phyloP scores from a whole-genome alignment of 2,113 vertebrate species.

The Actenoides hombroni region DNA sequence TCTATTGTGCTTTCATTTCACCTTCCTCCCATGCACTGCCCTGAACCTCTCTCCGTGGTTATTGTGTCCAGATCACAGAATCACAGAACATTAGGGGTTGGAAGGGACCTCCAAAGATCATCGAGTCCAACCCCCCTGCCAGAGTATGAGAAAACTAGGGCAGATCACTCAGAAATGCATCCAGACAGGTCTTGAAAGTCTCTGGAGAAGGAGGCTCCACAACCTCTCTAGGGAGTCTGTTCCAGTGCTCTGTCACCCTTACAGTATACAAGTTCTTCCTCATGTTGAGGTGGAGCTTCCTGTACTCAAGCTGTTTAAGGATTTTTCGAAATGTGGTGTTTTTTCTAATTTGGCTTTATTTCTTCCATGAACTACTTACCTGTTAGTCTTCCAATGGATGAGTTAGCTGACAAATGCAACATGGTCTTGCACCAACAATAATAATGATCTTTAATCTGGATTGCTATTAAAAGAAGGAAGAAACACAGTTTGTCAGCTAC shows the following conservation, averaged over 20 bases:
- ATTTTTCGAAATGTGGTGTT: background rate
- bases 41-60: background rate
- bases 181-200: no score
- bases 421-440: background rate
- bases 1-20: background rate
- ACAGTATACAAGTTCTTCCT: no score
- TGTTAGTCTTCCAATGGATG: background rate
- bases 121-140: no score
- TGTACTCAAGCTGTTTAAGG: background rate
- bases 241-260: no score
- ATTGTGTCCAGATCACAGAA: background rate
- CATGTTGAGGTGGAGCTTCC: no score
- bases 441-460: background rate
- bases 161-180: no score
- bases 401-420: background rate
- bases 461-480: background rate
- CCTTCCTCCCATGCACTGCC: background rate
- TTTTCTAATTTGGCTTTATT: background rate
- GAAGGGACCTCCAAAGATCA: no score
- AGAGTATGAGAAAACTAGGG: no score
- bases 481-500: background rate
- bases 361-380: background rate
- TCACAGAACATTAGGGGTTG: no score
- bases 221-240: no score
- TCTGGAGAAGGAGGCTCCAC: no score